A percentile compares a stretch with the other conserved stretches of the same genome.
Conservation (phyloP, 2,888 invertebrate genomes). For the Cantharis flavilabris region DNA sequence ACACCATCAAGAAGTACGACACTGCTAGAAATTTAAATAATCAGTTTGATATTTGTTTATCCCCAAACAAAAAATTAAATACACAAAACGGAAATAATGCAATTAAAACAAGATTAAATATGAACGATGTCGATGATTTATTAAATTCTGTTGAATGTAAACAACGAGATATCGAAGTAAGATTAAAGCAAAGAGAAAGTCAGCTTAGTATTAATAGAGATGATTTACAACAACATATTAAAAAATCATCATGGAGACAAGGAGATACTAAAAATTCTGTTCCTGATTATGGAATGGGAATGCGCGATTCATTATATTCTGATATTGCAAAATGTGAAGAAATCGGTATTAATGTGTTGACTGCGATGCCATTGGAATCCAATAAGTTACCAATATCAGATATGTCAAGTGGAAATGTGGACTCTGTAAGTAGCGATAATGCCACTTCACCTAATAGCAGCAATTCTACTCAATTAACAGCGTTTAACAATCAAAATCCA, state of each 20-base stretch:
- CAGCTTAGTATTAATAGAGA: not conserved
- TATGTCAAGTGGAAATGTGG: slow-evolving; percentile 5
- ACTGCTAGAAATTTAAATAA: slow-evolving; percentile 42
- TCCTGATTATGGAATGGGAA: slow-evolving; percentile 47
- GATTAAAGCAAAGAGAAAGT: slow-evolving; percentile 13
- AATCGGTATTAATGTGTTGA: not conserved
- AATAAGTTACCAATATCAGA: slow-evolving; percentile 1
- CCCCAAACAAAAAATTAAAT: slow-evolving; percentile 37
- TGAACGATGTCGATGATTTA: slow-evolving; percentile 52
- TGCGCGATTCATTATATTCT: slow-evolving; percentile 18
- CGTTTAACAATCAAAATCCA: slow-evolving; percentile 33
- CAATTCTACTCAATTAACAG: slow-evolving; percentile 43
- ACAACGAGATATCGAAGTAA: slow-evolving; percentile 49
- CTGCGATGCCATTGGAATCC: not conserved
- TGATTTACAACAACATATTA: not conserved
- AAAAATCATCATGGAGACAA: not conserved
- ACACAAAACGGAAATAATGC: slow-evolving; percentile 2
- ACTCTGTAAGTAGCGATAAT: slow-evolving; percentile 11
- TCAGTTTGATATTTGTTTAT: slow-evolving; percentile 33
- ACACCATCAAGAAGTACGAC: slow-evolving; percentile 43
- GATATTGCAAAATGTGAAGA: not conserved
- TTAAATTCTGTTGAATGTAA: slow-evolving; percentile 54
- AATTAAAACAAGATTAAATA: slow-evolving; percentile 38
- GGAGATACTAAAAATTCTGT: slow-evolving; percentile 45
- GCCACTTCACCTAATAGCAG: slow-evolving; percentile 36